phyloP scores from a whole-genome alignment of 2,113 vertebrate species.

The Ceyx melanurus region DNA sequence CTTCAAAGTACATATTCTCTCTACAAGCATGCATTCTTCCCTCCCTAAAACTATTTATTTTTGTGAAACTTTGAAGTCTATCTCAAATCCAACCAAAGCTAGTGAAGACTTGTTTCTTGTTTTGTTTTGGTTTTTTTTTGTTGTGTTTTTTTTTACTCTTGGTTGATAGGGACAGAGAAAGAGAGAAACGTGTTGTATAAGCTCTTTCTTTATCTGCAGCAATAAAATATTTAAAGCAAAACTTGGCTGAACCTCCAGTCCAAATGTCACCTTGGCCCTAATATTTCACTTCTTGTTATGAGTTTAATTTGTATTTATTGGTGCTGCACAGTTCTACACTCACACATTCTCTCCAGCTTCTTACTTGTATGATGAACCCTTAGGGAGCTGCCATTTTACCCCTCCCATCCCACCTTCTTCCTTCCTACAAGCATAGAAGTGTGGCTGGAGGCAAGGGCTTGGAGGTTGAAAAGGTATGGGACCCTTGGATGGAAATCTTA shows the following conservation, averaged over 20 bases:
- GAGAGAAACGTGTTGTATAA: not conserved
- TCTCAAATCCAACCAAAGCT: slow-evolving; percentile 36
- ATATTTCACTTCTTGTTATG: slow-evolving; percentile 61
- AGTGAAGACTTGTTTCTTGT: not conserved
- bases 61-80: slow-evolving; percentile 61
- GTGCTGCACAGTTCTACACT: slow-evolving; percentile 1
- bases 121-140: not conserved
- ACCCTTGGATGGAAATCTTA: not conserved
- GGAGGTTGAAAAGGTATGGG: not conserved
- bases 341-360: not conserved
- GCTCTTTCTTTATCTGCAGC: slow-evolving; percentile 51
- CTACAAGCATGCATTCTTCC: slow-evolving; percentile 34
- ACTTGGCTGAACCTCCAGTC: slow-evolving; percentile 55
- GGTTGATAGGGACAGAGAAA: not conserved
- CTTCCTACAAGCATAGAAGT: not conserved
- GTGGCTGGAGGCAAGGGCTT: not conserved
- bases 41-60: slow-evolving; percentile 58
- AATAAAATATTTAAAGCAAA: slow-evolving; percentile 71
- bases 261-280: slow-evolving; percentile 67
- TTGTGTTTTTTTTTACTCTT: not conserved
- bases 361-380: slow-evolving; percentile 2
- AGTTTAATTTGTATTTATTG: slow-evolving; percentile 65
- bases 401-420: not conserved
- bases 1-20: slow-evolving; percentile 58
- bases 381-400: not conserved